Evolutionary conservation across 2,113 vertebrate species (phyloP).

Genomic region (Grantiella picta): DNA sequence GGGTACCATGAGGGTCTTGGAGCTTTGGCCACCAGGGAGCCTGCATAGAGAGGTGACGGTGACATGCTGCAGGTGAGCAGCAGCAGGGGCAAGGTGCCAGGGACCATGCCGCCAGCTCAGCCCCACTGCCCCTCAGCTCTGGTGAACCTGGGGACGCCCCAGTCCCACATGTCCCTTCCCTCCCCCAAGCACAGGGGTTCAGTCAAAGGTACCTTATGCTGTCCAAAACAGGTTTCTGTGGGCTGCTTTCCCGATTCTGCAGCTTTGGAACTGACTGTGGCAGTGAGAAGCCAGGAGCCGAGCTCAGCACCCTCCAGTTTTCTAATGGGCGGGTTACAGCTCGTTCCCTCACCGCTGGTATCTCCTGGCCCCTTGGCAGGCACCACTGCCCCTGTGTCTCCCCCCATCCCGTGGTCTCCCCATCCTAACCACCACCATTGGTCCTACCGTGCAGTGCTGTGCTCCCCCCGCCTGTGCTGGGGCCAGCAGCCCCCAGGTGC

Average conservation of each 20-base stretch:
- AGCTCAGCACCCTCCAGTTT: rapidly evolving
- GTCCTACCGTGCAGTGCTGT: neutral
- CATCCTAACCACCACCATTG: neutral
- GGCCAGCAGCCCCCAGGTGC: neutral
- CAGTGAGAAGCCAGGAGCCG: neutral
- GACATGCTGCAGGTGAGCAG: neutral
- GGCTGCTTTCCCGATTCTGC: rapidly evolving
- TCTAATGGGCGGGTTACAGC: neutral
- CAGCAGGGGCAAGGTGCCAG: neutral
- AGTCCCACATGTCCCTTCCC: neutral
- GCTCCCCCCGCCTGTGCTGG: neutral
- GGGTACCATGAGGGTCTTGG: constrained; percentile 73
- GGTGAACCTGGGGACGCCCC: rapidly evolving
- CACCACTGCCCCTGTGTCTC: rapidly evolving
- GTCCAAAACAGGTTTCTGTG: neutral
- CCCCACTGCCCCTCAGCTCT: rapidly evolving
- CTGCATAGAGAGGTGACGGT: neutral
- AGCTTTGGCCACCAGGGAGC: constrained; percentile 44
- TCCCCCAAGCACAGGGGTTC: rapidly evolving
- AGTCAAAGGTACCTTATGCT: neutral
- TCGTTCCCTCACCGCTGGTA: rapidly evolving
- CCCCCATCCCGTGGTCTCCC: neutral
- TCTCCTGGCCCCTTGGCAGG: neutral
- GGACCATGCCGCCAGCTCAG: rapidly evolving
- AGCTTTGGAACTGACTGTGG: neutral